These are phyloP conservation scores for Hyposoter dolosus DNA, from an alignment of 2,888 invertebrate species.

Conservation along the genomic window DNA sequence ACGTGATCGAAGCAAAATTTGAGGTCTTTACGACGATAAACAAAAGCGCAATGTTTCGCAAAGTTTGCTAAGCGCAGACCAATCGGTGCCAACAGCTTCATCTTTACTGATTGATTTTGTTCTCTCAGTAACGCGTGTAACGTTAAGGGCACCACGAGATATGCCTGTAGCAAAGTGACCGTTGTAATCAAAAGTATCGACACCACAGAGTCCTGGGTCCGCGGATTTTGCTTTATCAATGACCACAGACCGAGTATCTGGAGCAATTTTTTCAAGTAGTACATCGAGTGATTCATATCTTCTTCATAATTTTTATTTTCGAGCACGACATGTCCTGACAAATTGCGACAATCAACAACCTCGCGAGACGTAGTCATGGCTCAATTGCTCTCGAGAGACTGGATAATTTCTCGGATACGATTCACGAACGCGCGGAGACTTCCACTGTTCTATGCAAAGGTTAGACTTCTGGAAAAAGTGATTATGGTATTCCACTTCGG, in stretches of 20 bases:
- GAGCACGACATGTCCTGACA: not conserved
- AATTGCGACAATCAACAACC: not conserved
- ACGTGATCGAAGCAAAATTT: constrained; percentile 69
- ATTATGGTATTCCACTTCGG: too few species aligned
- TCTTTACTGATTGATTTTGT: constrained; percentile 52
- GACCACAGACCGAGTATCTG: constrained; percentile 67
- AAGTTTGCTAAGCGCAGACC: constrained; percentile 64
- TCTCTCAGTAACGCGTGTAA: constrained; percentile 61
- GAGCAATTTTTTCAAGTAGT: constrained; percentile 60
- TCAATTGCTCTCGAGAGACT: constrained; percentile 18
- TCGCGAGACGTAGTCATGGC: constrained; percentile 18
- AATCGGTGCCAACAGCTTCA: constrained; percentile 64
- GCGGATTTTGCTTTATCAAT: constrained; percentile 42
- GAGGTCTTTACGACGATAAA: constrained; percentile 57
- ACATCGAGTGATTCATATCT: constrained; percentile 53
- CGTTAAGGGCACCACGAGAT: constrained; percentile 51
- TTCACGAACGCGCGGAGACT: too few species aligned
- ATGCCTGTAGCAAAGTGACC: constrained; percentile 46
- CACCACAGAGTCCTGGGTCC: constrained; percentile 10
- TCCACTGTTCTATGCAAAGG: not conserved
- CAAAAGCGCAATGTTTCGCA: constrained; percentile 60
- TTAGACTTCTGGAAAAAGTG: too few species aligned
- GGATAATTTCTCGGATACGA: too few species aligned
- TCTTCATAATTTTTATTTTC: constrained; percentile 33
- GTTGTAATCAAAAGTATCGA: constrained; percentile 50